phyloP scores from a whole-genome alignment of 2,113 vertebrate species.

The Felis chaus region DNA sequence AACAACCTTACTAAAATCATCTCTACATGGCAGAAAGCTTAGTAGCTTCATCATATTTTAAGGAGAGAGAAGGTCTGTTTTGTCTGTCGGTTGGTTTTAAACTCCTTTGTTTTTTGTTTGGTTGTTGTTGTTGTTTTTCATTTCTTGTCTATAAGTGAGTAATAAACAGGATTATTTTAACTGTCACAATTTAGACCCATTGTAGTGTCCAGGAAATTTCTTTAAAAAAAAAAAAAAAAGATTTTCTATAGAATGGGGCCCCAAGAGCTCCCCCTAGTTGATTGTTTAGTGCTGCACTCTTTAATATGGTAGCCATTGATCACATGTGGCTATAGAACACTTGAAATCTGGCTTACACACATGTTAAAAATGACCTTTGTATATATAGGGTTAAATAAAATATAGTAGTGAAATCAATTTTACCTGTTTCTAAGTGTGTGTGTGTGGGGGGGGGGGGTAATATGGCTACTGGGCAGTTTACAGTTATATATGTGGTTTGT shows the following conservation, averaged over 20 bases:
- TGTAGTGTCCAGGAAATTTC: background rate
- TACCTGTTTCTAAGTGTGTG: background rate
- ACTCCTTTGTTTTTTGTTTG: background rate
- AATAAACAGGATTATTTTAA: constrained; percentile 20
- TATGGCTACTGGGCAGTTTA: background rate
- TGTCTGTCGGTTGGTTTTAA: background rate
- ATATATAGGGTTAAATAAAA: background rate
- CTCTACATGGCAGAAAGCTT: background rate
- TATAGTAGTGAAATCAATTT: background rate
- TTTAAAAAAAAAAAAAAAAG: background rate
- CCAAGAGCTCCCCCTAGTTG: background rate
- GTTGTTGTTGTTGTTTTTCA: background rate
- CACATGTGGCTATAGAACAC: background rate
- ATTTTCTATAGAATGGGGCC: background rate
- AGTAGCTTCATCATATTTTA: background rate
- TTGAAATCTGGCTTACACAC: background rate
- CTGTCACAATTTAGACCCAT: background rate
- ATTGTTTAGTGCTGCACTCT: background rate
- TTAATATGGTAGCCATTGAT: background rate
- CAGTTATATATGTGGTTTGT: background rate
- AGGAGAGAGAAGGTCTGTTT: background rate
- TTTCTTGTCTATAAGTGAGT: background rate
- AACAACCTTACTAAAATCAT: background rate
- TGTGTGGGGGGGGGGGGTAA: no score
- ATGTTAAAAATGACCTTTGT: background rate